A percentile compares a stretch with the other conserved stretches of the same genome.
phyloP scores from a whole-genome alignment of 1,140 invertebrate species.

The Steinernema feltiae region DNA sequence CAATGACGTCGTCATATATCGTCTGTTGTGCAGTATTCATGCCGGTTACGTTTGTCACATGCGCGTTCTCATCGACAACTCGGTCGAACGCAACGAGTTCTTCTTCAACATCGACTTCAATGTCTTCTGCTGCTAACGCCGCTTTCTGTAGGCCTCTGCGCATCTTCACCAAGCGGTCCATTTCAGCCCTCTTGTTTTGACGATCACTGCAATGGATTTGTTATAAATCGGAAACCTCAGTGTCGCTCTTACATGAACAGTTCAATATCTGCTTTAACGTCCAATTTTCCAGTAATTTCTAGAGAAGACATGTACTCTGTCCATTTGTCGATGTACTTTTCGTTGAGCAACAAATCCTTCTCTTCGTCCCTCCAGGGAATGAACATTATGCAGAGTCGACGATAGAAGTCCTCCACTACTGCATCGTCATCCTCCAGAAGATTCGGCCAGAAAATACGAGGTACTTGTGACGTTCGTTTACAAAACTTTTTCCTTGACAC shows the following conservation, averaged over 20 bases:
- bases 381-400: slow-evolving; percentile 18
- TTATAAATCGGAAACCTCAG: too few relatives aligned
- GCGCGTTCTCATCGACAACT: not conserved
- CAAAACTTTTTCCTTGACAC: not conserved
- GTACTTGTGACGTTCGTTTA: not conserved
- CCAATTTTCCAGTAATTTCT: not conserved
- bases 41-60: not conserved
- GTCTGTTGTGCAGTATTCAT: not conserved
- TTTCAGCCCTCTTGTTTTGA: not conserved
- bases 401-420: slow-evolving; percentile 5
- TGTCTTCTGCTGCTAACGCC: not conserved
- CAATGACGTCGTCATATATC: not conserved
- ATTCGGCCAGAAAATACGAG: slow-evolving; percentile 4
- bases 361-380: slow-evolving; percentile 18
- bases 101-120: not conserved
- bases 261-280: not conserved
- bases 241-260: not conserved
- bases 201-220: not conserved
- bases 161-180: not conserved
- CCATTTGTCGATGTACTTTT: not conserved
- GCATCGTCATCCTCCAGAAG: not conserved
- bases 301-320: not conserved
- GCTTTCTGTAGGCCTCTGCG: not conserved
- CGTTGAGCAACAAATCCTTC: not conserved
- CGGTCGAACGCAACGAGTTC: not conserved